Base-by-base conservation (phyloP, 2,113 vertebrate species). In the Prunella fulvescens region DNA sequence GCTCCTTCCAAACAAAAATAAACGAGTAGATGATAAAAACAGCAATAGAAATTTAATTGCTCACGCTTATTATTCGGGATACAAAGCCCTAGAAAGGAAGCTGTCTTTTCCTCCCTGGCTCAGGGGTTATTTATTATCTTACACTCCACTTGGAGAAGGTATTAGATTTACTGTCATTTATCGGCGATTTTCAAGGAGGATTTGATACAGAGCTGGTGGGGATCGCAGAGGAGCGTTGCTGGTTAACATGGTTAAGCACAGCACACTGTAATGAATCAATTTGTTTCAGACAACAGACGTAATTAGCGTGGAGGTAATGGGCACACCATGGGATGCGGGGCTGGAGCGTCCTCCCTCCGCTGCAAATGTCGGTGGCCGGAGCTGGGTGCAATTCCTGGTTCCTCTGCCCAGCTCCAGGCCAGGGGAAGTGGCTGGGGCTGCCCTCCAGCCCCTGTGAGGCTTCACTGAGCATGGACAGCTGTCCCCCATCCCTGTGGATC, bases 211-310 rank as follows among this genome's bases (percentile, higher is more conserved):
- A 54, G 54, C 62, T 6, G 22, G 64, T 40, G 0, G 3, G 83
- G 83, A 80, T 84, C 10, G 13, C 74, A 37, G 80, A 73, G 57
- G 56, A 93, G 58, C 8, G 0, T 44, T 66, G 92, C 92, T 93
- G 14, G 90, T 93, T 97, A 95, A 96, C 90, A 5, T 26, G 67
- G 84, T 83, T 86, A 92, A 92, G 88, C 74, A 9, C 78, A 82
- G 90, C 81, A 62, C 79, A 66, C 53, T 73, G 79, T 93, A 93
- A 96, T 90, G 81, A 95, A 97, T 90, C 94, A 80, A 73, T 97
- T 97, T 93, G 90, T 88, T 96, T 90, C 93, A 78, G 84, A 95
- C 95, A 97, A 96, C 62, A 70, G 95, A 54, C 25, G 3, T 92
- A 95, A 96, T 95, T 94, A 95, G 81, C 7, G 2, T 40, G 74